Conservation (phyloP, 2,797 vertebrate genomes). For the Carcharodon carcharias region DNA sequence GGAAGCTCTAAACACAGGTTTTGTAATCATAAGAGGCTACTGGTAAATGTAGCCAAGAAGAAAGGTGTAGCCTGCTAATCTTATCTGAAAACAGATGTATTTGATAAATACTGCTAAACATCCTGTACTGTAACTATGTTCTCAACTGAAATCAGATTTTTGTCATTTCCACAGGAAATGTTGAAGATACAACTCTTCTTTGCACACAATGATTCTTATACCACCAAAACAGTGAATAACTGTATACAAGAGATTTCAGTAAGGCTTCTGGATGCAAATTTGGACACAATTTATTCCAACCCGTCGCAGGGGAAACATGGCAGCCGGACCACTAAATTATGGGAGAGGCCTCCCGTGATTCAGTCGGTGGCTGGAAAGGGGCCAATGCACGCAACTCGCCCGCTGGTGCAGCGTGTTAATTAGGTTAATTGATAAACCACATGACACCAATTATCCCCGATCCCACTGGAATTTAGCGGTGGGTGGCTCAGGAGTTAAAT, state of each 20-base stretch:
- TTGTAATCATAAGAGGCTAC: not conserved
- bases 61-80: not conserved
- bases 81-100: conserved; percentile 6
- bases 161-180: not conserved
- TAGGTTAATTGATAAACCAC: no score
- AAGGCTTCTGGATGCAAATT: not conserved
- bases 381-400: not conserved
- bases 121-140: not conserved
- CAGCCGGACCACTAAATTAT: not conserved
- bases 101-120: conserved; percentile 24
- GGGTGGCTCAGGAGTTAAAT: no score
- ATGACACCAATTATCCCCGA: not conserved
- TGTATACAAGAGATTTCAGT: not conserved
- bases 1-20: not conserved
- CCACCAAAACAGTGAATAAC: not conserved
- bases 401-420: no score
- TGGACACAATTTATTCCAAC: not conserved
- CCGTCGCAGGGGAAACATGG: not conserved
- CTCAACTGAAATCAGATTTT: not conserved
- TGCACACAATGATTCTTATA: not conserved
- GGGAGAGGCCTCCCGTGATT: not conserved
- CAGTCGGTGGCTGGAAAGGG: not conserved
- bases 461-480: not conserved
- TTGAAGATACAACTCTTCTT: not conserved
- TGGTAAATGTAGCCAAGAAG: no score